A percentile compares a stretch with the other conserved stretches of the same genome.
These are phyloP conservation scores for Calliphora vicina DNA, from an alignment of 1,140 invertebrate genomes.

Conservation along the genomic window DNA sequence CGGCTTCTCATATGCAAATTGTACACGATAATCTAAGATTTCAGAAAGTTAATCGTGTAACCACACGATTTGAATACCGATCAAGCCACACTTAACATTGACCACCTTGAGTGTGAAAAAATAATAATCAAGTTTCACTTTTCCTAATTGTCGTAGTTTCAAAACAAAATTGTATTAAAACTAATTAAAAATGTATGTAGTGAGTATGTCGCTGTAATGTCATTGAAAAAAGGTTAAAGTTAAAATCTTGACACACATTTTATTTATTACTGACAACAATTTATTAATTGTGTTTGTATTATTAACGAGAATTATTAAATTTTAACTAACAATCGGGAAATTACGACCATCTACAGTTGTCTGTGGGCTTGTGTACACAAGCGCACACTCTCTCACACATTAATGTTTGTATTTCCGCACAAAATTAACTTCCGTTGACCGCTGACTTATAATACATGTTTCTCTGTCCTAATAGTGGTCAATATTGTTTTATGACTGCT, in stretches of 20 bases:
- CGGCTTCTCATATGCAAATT: too few relatives aligned
- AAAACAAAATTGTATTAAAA: too few relatives aligned
- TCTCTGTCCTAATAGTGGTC: background rate
- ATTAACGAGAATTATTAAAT: background rate
- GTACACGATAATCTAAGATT: too few relatives aligned
- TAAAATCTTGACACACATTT: too few relatives aligned
- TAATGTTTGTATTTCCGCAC: background rate
- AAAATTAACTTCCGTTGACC: background rate
- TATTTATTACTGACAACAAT: too few relatives aligned
- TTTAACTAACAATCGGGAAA: background rate
- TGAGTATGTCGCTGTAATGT: background rate
- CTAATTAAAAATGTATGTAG: too few relatives aligned
- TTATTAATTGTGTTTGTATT: background rate
- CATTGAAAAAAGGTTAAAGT: background rate
- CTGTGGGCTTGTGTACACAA: background rate
- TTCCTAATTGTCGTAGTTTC: too few relatives aligned
- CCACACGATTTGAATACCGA: too few relatives aligned
- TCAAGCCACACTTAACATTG: too few relatives aligned
- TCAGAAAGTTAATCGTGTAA: too few relatives aligned
- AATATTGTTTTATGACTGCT: background rate
- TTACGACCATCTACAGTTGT: background rate
- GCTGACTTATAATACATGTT: background rate
- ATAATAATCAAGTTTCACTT: too few relatives aligned
- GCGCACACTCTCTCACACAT: background rate
- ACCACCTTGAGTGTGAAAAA: too few relatives aligned